These are phyloP conservation scores for Hydrotaea cyrtoneurina DNA, from an alignment of 2,888 invertebrate genomes.

Conservation along the genomic window DNA sequence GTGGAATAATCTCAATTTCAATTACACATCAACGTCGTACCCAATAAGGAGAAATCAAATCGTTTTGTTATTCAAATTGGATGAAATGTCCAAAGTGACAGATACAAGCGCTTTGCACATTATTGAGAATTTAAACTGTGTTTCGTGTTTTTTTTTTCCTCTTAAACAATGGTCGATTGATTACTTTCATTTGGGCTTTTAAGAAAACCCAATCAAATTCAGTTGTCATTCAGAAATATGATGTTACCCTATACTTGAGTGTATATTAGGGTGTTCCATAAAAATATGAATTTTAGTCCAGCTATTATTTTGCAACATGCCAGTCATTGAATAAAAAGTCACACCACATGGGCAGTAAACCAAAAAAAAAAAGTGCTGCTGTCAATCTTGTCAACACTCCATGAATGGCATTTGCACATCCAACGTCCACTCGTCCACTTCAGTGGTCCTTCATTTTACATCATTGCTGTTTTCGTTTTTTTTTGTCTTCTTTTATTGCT, in stretches of 20 bases:
- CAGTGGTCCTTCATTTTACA: neutral
- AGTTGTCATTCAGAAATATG: neutral
- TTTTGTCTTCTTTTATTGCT: neutral
- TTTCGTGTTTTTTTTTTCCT: neutral
- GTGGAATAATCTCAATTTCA: neutral
- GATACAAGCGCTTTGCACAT: neutral
- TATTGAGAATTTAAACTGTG: neutral
- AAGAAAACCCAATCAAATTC: neutral
- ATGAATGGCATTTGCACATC: slow-evolving; percentile 39
- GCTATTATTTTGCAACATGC: neutral
- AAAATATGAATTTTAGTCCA: neutral
- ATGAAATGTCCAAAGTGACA: neutral
- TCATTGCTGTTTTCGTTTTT: neutral
- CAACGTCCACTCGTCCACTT: neutral
- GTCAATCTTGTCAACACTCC: slow-evolving; percentile 46
- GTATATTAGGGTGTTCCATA: neutral
- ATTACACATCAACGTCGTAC: too few species aligned
- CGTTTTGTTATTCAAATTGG: neutral
- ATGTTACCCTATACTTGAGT: too few species aligned
- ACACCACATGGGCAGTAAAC: slow-evolving; percentile 34
- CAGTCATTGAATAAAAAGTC: slow-evolving; percentile 23
- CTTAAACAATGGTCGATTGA: neutral
- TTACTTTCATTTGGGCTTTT: slow-evolving; percentile 1
- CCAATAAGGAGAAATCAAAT: neutral
- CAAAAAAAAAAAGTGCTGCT: slow-evolving; percentile 46